Base-by-base conservation (phyloP, 2,888 invertebrate species). In the Pseudococcus longispinus region DNA sequence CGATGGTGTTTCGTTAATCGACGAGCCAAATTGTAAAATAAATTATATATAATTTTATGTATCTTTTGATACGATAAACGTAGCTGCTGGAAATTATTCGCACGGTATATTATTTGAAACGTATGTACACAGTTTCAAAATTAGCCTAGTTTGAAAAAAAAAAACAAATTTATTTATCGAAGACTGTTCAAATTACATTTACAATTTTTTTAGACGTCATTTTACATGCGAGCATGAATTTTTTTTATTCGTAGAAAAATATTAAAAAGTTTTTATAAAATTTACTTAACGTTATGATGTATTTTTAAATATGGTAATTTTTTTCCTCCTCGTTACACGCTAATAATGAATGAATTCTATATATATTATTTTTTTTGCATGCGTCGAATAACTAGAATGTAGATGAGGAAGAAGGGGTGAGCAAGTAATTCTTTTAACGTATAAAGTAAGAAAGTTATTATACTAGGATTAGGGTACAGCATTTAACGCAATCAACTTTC, bases 271-370 rank as follows among this genome's bases (percentile, higher is more conserved):
- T 60, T 51, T 8, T 9, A 60, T 60, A 6, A 60, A 60, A 60
- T 23, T 60, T 60, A 60, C 60, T 23, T 6, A 60, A 60, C 60
- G 23, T 23, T 44, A 77, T 44, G 18, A 77, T 85, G 26, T 85
- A 60, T 74, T 42, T 46, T 74, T 74, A 85, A 85, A 85, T 85
- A 23, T 46, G 74, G 77, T 85, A 85, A 85, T 85, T 74, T 85
- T 74, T 74, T 85, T 26, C 29, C 29, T 23, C 26, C 29, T 85
- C 3, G 1, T 42, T 44, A 29, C 85, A 85, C 85, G 85, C 85
- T 46, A 85, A n/a, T 51, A 20, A 84, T 26, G 29, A 84, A 60
- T 15, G 29, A 60, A 65, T 60, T 60, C 23, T 60, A 9, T 46
- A 46, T 46, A 13, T 46, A 15, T 15, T 0, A 6, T 83, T 18